Evolutionary conservation across 2,113 vertebrate genomes (phyloP).

Genomic region (Saguinus midas): DNA sequence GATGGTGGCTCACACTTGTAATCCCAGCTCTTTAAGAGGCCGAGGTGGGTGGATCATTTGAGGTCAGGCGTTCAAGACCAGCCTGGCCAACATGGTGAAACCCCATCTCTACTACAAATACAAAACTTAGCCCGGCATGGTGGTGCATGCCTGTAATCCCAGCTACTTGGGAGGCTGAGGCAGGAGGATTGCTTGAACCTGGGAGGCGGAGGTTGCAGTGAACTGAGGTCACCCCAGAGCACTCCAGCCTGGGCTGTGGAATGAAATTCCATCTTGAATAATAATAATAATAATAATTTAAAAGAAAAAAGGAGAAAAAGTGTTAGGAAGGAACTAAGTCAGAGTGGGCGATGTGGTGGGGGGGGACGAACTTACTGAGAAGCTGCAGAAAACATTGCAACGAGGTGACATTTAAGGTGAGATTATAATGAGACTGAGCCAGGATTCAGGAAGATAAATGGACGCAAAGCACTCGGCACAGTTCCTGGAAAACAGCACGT

Average conservation of each 20-base stretch:
- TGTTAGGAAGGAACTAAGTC: background rate
- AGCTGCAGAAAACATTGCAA: background rate
- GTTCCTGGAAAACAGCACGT: slow-evolving; percentile 37
- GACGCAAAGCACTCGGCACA: slow-evolving; percentile 4
- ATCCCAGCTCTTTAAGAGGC: background rate
- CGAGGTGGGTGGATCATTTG: background rate
- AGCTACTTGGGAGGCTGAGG: background rate
- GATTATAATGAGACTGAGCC: background rate
- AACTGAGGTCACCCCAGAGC: background rate
- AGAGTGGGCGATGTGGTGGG: background rate
- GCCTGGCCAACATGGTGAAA: background rate
- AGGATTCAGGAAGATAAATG: slow-evolving; percentile 58
- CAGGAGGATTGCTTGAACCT: too few species aligned
- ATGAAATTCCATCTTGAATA: background rate
- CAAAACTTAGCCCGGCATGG: background rate
- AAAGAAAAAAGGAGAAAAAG: background rate
- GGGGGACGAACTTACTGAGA: background rate
- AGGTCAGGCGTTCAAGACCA: background rate
- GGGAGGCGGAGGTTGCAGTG: too few species aligned
- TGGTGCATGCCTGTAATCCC: fast-evolving
- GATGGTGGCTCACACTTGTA: background rate
- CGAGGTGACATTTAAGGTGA: background rate
- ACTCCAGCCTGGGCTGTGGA: background rate
- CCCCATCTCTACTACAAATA: background rate
- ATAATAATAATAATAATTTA: background rate